These are phyloP conservation scores for Tenualosa thibaudeaui DNA, from an alignment of 2,797 vertebrate genomes.

Conservation along the genomic window DNA sequence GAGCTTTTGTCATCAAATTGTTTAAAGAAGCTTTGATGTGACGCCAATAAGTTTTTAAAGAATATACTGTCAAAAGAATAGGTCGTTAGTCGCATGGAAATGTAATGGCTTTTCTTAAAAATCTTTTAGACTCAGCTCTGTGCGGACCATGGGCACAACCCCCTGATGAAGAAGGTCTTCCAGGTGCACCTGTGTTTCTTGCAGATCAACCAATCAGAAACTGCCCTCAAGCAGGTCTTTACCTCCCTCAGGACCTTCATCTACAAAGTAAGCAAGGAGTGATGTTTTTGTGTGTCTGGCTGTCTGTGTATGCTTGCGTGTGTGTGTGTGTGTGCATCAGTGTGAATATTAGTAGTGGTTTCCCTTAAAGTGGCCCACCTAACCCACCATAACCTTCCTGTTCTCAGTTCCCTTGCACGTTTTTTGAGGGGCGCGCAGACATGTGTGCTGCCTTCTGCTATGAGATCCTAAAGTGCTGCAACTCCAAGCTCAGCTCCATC, in stretches of 20 bases:
- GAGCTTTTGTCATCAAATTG: neutral
- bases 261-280: slow-evolving; percentile 82
- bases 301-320: neutral
- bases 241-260: slow-evolving; percentile 90
- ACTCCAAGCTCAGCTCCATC: slow-evolving; percentile 95
- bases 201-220: slow-evolving; percentile 95
- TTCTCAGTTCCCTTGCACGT: slow-evolving; percentile 89
- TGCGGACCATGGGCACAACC: slow-evolving; percentile 91
- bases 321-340: neutral
- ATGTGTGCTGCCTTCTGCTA: slow-evolving; percentile 97
- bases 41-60: neutral
- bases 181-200: slow-evolving; percentile 95
- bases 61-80: neutral
- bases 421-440: slow-evolving; percentile 95
- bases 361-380: neutral
- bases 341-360: neutral
- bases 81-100: neutral
- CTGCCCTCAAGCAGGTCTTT: slow-evolving; percentile 92
- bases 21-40: neutral
- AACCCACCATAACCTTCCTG: too few relatives aligned
- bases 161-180: slow-evolving; percentile 97
- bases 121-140: slow-evolving; percentile 86
- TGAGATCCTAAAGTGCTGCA: slow-evolving; percentile 96
- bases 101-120: neutral
- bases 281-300: neutral